Evolutionary conservation across 64 coral and sea anemone species (phyloP).

Genomic region (Exaiptasia diaphana): DNA sequence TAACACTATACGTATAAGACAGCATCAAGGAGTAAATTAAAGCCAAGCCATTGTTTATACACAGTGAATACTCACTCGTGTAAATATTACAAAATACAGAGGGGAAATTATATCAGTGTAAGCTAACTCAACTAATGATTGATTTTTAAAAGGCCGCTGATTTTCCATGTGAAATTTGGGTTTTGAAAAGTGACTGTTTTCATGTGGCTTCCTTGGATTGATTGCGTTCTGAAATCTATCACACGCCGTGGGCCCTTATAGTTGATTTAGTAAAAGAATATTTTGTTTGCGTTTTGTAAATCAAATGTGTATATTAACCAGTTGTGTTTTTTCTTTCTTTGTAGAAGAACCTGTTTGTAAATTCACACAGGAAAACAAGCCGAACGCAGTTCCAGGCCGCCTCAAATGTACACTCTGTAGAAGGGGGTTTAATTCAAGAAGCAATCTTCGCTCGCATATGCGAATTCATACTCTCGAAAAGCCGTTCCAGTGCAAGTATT

Average conservation of each 20-base stretch:
- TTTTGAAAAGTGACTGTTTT: too few species aligned
- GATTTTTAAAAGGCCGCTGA: too few species aligned
- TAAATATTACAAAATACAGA: constrained; percentile 7
- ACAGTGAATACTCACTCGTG: not conserved
- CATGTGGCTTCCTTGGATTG: too few species aligned
- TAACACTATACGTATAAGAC: not conserved
- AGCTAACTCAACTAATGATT: not conserved
- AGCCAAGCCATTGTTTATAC: not conserved
- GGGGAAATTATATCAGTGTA: not conserved
- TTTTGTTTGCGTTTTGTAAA: not conserved
- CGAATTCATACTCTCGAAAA: constrained; percentile 98
- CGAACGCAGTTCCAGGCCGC: constrained; percentile 63
- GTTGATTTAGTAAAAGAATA: not conserved
- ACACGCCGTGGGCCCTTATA: not conserved
- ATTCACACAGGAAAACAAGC: constrained; percentile 61
- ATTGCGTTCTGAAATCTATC: too few species aligned
- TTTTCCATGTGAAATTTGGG: too few species aligned
- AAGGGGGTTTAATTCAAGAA: constrained; percentile 92
- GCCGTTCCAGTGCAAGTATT: constrained; percentile 98
- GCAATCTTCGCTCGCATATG: constrained; percentile 97
- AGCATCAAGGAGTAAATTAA: constrained; percentile 9
- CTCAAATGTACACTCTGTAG: constrained; percentile 94
- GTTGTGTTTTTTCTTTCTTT: constrained; percentile 15
- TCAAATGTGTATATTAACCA: not conserved
- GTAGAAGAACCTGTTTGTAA: constrained; percentile 71